Percentiles rank a stretch among this genome's conserved stretches.
Conservation (phyloP, 2,113 vertebrate genomes). For the Calyptommatus sinebrachiatus region DNA sequence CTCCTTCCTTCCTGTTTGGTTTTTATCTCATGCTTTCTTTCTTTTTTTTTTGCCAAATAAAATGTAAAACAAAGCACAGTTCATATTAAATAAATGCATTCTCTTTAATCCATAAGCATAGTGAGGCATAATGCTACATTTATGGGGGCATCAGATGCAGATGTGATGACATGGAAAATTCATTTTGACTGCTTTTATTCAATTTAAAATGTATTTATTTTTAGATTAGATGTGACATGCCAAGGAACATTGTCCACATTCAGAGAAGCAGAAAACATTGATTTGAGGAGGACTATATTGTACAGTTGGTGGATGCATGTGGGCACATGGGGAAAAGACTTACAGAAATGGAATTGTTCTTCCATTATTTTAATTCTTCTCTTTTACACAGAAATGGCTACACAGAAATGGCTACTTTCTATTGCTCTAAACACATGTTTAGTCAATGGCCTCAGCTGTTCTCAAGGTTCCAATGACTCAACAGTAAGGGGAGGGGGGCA, state of each 20-base stretch:
- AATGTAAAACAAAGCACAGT: slow-evolving; percentile 39
- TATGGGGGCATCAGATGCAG: slow-evolving; percentile 56
- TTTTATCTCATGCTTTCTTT: slow-evolving; percentile 45
- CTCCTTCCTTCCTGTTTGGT: slow-evolving; percentile 43
- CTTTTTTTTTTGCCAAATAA: slow-evolving; percentile 7
- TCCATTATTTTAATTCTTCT: not conserved
- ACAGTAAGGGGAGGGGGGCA: no score
- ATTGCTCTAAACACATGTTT: no score
- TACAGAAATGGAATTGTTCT: not conserved
- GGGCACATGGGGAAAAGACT: not conserved
- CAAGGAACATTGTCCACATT: slow-evolving; percentile 39
- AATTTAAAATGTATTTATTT: slow-evolving; percentile 45
- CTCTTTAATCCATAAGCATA: slow-evolving; percentile 54
- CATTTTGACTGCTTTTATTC: slow-evolving; percentile 45
- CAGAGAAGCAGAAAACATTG: slow-evolving; percentile 37
- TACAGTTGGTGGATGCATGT: slow-evolving; percentile 11
- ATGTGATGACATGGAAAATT: slow-evolving; percentile 46
- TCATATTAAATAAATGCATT: slow-evolving; percentile 61
- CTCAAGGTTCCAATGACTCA: no score
- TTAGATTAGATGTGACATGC: slow-evolving; percentile 37
- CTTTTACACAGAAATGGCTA: not conserved
- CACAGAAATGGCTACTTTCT: not conserved
- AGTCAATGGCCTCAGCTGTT: no score
- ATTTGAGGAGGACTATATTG: slow-evolving; percentile 35
- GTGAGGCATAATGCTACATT: slow-evolving; percentile 59